phyloP scores from a whole-genome alignment of 2,797 vertebrate genomes.

The Toxotes lorentzi region DNA sequence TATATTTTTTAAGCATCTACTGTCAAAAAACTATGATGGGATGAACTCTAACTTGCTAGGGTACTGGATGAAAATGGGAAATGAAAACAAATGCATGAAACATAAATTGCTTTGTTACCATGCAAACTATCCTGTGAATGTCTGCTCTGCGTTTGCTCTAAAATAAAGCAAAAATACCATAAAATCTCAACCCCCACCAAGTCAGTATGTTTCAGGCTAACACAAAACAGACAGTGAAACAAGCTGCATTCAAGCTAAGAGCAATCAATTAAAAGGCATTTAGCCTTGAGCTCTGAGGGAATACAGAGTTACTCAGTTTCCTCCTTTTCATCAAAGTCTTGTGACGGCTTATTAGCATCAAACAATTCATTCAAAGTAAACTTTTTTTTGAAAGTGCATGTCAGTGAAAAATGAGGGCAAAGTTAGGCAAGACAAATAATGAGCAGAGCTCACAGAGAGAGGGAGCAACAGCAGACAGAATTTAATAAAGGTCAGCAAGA shows the following conservation, averaged over 20 bases:
- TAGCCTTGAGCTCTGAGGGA: conserved; percentile 40
- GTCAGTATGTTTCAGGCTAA: conserved; percentile 1
- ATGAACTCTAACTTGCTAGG: neutral
- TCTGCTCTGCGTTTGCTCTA: neutral
- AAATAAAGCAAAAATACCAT: neutral
- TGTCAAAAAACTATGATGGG: neutral
- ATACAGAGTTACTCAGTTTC: conserved; percentile 40
- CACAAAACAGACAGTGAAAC: conserved; percentile 12
- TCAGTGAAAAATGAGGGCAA: conserved; percentile 43
- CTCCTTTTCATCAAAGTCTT: conserved; percentile 46
- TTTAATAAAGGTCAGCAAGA: conserved; percentile 71
- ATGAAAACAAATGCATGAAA: too few species aligned
- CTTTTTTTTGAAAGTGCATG: conserved; percentile 42
- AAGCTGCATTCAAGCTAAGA: conserved; percentile 45
- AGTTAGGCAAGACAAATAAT: conserved; percentile 54
- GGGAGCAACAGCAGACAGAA: conserved; percentile 36
- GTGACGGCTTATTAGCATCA: conserved; percentile 54
- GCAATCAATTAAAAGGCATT: conserved; percentile 61
- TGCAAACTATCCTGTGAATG: neutral
- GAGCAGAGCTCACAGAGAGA: conserved; percentile 33
- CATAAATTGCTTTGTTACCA: neutral
- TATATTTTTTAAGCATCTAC: neutral
- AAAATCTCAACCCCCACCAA: conserved; percentile 1
- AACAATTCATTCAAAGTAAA: conserved; percentile 56
- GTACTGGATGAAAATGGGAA: neutral